Conservation (phyloP, 2,113 vertebrate genomes). For the Leptobrachium leishanense region DNA sequence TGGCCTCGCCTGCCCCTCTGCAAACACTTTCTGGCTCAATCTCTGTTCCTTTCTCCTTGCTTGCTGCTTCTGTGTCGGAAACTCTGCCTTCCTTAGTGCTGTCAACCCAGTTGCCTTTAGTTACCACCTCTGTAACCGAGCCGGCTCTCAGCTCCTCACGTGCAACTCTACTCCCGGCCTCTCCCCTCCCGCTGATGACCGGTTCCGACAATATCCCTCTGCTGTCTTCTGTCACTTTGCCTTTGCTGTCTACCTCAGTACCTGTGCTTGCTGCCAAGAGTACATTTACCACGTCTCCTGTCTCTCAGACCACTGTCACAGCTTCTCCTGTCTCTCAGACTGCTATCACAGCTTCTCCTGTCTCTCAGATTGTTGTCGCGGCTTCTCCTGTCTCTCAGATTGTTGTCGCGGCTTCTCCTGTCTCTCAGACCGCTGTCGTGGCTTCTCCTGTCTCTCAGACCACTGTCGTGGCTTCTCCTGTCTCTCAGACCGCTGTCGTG, state of each 20-base stretch:
- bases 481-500: too few species aligned
- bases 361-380: too few species aligned
- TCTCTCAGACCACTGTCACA: neutral
- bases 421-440: too few species aligned
- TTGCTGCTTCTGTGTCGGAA: neutral
- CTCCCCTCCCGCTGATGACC: neutral
- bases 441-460: too few species aligned
- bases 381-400: too few species aligned
- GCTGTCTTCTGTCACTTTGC: conserved; percentile 1
- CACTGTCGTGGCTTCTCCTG: too few species aligned
- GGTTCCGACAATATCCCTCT: neutral
- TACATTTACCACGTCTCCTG: neutral
- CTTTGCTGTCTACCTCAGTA: conserved; percentile 34
- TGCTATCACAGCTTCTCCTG: too few species aligned
- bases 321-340: neutral
- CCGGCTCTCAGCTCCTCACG: neutral
- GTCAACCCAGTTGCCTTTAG: neutral
- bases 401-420: too few species aligned
- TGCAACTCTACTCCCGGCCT: neutral
- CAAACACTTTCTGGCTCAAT: neutral
- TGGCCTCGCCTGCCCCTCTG: neutral
- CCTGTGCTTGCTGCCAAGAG: conserved; percentile 45
- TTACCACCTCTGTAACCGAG: neutral
- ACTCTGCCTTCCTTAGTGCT: neutral
- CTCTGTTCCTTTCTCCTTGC: conserved; percentile 8